These are phyloP conservation scores for Chiloscyllium punctatum DNA, from an alignment of 2,797 vertebrate species.

Conservation along the genomic window DNA sequence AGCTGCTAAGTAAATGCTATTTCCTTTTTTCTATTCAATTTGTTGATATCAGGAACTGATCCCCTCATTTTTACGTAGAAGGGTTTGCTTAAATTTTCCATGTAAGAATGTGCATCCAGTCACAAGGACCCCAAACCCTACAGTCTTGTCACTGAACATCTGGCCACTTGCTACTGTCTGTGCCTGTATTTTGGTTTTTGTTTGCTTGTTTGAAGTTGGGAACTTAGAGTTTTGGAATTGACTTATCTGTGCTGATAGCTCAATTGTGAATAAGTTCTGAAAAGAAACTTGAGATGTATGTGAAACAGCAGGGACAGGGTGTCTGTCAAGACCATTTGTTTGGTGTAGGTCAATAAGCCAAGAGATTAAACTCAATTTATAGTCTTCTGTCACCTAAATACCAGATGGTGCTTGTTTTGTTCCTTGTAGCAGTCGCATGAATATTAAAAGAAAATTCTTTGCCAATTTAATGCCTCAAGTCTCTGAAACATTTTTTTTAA, in stretches of 20 bases:
- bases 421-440: neutral
- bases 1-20: neutral
- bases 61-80: neutral
- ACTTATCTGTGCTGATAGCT: neutral
- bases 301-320: neutral
- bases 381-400: neutral
- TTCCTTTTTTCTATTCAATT: neutral
- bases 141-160: too few relatives aligned
- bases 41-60: neutral
- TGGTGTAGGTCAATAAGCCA: neutral
- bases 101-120: neutral
- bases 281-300: neutral
- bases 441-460: neutral
- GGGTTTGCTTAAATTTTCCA: neutral
- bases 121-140: neutral
- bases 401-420: neutral
- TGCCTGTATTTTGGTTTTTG: neutral
- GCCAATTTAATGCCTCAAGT: neutral
- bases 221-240: neutral
- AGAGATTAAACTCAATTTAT: neutral
- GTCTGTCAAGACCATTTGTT: neutral
- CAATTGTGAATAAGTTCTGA: neutral
- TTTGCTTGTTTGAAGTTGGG: neutral
- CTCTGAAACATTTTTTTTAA: neutral
- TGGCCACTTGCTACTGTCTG: neutral